Evolutionary conservation across 2,113 vertebrate genomes (phyloP).

Genomic region (Shinisaurus crocodilurus): DNA sequence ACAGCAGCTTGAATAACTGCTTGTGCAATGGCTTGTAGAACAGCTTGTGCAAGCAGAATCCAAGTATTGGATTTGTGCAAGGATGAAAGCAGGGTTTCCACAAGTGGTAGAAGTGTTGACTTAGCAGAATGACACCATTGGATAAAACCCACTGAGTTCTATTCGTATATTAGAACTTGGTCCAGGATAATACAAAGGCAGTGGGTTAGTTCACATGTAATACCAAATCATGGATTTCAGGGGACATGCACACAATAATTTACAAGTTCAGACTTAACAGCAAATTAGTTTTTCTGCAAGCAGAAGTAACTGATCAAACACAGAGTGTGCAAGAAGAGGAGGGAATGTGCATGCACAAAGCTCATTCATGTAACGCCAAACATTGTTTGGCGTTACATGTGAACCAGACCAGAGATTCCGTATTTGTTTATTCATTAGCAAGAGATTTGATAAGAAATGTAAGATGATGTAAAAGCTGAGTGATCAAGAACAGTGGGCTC

Average conservation of each 20-base stretch:
- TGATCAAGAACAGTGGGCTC: conserved; percentile 19
- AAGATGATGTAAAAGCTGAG: conserved; percentile 6
- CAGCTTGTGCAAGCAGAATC: background rate
- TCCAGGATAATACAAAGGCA: background rate
- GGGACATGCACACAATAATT: background rate
- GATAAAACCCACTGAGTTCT: background rate
- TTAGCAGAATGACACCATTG: too few species aligned
- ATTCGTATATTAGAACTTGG: background rate
- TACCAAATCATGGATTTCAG: background rate
- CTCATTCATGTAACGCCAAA: background rate
- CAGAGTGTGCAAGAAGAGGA: background rate
- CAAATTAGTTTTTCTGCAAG: background rate
- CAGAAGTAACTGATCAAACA: background rate
- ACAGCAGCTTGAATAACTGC: background rate
- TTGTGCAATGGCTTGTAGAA: background rate
- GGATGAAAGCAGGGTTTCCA: too few species aligned
- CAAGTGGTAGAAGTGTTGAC: too few species aligned
- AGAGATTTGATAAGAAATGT: conserved; percentile 47
- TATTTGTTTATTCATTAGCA: background rate
- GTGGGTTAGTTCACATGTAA: background rate
- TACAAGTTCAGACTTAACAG: background rate
- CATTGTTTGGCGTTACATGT: background rate
- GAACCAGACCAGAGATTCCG: conserved; percentile 30
- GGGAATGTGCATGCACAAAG: background rate
- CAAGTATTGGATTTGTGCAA: background rate